phyloP scores from a whole-genome alignment of 2,797 vertebrate species.

The Margarornis squamiger region DNA sequence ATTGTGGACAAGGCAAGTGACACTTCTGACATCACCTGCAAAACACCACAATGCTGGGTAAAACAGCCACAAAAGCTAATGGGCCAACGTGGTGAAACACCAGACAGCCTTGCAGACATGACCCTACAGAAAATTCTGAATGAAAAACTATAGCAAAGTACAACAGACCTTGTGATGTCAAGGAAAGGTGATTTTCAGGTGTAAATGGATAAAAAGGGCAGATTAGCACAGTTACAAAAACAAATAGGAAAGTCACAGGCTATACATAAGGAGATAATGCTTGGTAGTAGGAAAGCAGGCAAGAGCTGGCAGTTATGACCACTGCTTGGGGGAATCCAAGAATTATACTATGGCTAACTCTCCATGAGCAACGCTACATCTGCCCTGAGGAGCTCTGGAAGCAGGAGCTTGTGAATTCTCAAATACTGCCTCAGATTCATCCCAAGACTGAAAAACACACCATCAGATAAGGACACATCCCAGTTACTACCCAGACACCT shows the following conservation, averaged over 20 bases:
- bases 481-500: background rate
- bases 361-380: background rate
- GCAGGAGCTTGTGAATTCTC: background rate
- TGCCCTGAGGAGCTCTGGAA: background rate
- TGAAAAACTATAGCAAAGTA: background rate
- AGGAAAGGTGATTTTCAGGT: background rate
- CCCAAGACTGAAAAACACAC: background rate
- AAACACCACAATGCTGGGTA: background rate
- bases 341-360: background rate
- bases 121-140: background rate
- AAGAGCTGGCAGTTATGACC: background rate
- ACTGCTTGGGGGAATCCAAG: background rate
- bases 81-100: background rate
- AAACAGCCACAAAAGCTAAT: background rate
- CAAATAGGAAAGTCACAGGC: background rate
- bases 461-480: background rate
- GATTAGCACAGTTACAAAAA: background rate
- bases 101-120: background rate
- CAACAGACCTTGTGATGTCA: background rate
- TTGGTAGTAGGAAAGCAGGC: background rate
- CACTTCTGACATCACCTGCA: background rate
- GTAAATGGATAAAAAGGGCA: background rate
- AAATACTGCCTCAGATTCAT: background rate
- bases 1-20: background rate
- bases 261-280: background rate